phyloP scores from a whole-genome alignment of 2,113 vertebrate genomes.

The Hylia prasina region DNA sequence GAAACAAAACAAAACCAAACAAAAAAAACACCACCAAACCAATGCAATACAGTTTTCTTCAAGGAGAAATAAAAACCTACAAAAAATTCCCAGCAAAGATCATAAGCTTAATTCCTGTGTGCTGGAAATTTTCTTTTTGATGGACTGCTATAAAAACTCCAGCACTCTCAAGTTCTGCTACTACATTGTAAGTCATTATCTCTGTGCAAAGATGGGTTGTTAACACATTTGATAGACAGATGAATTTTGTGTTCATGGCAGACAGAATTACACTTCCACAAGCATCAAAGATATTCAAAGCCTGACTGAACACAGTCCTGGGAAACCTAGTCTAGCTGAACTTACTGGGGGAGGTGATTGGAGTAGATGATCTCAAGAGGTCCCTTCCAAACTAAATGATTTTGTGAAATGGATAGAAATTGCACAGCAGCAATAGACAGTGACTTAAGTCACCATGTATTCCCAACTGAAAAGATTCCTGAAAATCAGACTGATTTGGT shows the following conservation, averaged over 20 bases:
- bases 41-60: neutral
- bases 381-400: neutral
- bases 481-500: neutral
- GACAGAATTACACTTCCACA: neutral
- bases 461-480: neutral
- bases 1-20: too few species aligned
- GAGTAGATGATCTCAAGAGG: neutral
- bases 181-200: neutral
- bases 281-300: neutral
- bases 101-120: neutral
- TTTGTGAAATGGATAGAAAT: neutral
- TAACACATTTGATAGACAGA: neutral
- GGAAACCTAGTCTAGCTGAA: neutral
- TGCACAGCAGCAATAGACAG: neutral
- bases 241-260: neutral
- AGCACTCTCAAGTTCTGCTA: neutral
- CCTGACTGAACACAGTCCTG: neutral
- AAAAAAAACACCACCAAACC: too few species aligned
- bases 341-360: neutral
- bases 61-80: neutral
- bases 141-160: neutral
- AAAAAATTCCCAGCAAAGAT: neutral
- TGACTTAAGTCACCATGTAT: neutral
- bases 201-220: neutral
- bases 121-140: neutral